phyloP scores from a whole-genome alignment of 1,140 invertebrate genomes.

The Stegodyphus dumicola region DNA sequence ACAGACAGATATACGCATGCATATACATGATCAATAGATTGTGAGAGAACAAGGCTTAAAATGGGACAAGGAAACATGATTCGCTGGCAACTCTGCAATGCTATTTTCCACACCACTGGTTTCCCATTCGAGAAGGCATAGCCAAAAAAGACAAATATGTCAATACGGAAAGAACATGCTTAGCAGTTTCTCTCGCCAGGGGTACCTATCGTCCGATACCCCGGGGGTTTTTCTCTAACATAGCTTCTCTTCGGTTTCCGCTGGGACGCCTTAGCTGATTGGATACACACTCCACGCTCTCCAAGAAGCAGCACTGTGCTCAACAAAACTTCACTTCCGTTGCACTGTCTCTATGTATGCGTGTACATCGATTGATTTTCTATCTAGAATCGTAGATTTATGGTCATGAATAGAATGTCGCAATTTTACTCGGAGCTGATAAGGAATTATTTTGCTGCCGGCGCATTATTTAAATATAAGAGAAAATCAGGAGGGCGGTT shows the following conservation, averaged over 20 bases:
- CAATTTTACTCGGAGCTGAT: background rate
- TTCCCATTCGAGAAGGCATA: background rate
- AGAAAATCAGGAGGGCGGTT: no score
- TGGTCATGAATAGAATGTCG: background rate
- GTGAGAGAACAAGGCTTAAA: no score
- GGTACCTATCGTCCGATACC: slow-evolving; percentile 5
- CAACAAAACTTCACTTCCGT: no score
- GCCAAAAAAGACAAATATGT: slow-evolving; percentile 33
- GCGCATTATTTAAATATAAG: no score
- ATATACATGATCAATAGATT: no score
- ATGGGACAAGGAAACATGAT: no score
- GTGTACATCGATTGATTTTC: no score
- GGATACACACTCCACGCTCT: background rate
- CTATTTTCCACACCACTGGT: slow-evolving; percentile 3
- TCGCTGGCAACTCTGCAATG: no score
- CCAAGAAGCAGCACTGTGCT: no score
- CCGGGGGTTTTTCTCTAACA: background rate
- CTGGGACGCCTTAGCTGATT: background rate
- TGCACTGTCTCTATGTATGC: no score
- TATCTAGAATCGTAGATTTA: no score
- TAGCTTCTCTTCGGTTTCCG: background rate
- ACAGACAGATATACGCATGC: no score
- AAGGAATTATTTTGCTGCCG: background rate
- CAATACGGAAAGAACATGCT: slow-evolving; percentile 31
- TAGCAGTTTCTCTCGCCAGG: slow-evolving; percentile 3